These are phyloP conservation scores for Antrozous pallidus DNA, from an alignment of 2,797 vertebrate species.

Conservation along the genomic window DNA sequence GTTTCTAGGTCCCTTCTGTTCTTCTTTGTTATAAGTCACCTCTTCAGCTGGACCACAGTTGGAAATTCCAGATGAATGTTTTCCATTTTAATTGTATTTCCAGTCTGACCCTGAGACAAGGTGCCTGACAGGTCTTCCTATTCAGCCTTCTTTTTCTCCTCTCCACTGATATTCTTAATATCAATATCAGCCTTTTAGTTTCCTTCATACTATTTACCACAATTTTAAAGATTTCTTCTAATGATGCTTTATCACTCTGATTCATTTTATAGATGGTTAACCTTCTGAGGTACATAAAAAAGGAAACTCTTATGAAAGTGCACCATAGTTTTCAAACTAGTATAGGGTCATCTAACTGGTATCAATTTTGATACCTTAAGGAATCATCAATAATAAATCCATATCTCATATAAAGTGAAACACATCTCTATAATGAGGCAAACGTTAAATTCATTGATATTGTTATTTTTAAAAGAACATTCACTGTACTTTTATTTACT, in stretches of 20 bases:
- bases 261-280: not conserved
- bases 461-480: not conserved
- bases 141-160: too few species aligned
- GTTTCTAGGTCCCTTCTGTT: too few species aligned
- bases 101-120: too few species aligned
- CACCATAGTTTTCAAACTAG: not conserved
- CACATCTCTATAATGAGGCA: not conserved
- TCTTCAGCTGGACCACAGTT: too few species aligned
- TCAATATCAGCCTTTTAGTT: not conserved
- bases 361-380: not conserved
- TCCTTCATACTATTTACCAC: not conserved
- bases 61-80: too few species aligned
- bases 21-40: too few species aligned
- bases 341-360: not conserved
- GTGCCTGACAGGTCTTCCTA: too few species aligned
- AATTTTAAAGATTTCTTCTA: constrained; percentile 30
- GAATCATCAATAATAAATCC: constrained; percentile 19
- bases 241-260: not conserved
- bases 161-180: not conserved
- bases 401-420: constrained; percentile 6
- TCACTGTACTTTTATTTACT: constrained; percentile 25
- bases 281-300: not conserved
- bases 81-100: too few species aligned
- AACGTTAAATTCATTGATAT: not conserved
- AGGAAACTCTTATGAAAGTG: not conserved